Evolutionary conservation across 2,113 vertebrate species (phyloP).

Genomic region (Mirounga angustirostris): DNA sequence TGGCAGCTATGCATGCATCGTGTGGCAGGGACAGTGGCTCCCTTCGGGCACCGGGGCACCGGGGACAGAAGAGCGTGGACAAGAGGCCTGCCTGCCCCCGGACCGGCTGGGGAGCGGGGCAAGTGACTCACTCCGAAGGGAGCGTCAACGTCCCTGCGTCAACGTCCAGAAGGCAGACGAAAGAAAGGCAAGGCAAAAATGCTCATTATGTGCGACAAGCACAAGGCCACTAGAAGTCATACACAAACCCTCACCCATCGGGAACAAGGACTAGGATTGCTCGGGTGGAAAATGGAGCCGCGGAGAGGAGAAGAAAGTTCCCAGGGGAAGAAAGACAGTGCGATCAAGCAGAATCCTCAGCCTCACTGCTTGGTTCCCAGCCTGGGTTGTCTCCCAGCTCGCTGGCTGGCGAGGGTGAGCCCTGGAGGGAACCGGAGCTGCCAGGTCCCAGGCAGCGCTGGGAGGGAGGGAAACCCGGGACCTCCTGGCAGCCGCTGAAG

Average conservation of each 20-base stretch:
- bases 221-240: background rate
- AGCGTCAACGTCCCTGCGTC: background rate
- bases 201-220: rapidly evolving
- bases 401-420: rapidly evolving
- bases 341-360: background rate
- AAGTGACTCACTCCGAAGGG: background rate
- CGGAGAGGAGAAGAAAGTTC: background rate
- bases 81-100: background rate
- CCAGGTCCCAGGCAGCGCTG: background rate
- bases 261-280: background rate
- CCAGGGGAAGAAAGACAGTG: background rate
- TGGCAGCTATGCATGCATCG: rapidly evolving
- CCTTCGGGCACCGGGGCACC: rapidly evolving
- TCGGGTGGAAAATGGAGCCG: background rate
- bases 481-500: too few species aligned
- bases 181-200: background rate
- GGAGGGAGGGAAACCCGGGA: too few species aligned
- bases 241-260: background rate
- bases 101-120: background rate
- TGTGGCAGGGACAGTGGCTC: background rate
- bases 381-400: background rate
- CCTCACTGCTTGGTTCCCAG: too few species aligned
- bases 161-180: background rate
- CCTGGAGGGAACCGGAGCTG: rapidly evolving
- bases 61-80: background rate